Conservation (phyloP, 2,113 vertebrate species). For the Chaetodon auriga region DNA sequence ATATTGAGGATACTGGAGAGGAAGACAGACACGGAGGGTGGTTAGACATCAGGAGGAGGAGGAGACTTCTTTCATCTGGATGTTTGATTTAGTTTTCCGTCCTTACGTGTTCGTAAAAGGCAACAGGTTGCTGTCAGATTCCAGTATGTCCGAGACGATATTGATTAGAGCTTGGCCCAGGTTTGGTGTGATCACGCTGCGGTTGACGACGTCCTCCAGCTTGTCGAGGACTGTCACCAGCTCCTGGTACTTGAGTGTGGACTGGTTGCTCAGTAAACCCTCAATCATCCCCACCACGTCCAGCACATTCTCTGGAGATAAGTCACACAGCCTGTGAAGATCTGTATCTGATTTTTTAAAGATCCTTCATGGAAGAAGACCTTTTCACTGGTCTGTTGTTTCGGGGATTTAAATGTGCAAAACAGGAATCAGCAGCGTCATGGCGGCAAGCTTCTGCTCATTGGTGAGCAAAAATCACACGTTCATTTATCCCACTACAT, state of each 20-base stretch:
- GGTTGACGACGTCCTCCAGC: conserved; percentile 68
- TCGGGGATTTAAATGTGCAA: too few species aligned
- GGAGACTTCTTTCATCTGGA: background rate
- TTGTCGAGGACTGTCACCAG: conserved; percentile 78
- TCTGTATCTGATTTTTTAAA: background rate
- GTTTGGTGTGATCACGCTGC: conserved; percentile 63
- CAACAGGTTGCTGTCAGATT: conserved; percentile 78
- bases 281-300: conserved; percentile 79
- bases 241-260: conserved; percentile 67
- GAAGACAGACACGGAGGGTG: background rate
- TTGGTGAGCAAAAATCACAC: background rate
- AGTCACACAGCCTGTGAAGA: background rate
- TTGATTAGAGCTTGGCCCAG: conserved; percentile 79
- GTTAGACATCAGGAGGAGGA: background rate
- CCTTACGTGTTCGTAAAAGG: conserved; percentile 83
- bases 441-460: background rate
- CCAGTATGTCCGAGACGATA: conserved; percentile 81
- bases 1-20: conserved; percentile 87
- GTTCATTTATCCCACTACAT: too few species aligned
- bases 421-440: background rate
- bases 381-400: background rate
- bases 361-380: background rate
- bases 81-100: background rate
- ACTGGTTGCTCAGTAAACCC: conserved; percentile 63
- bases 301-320: conserved; percentile 74